Evolutionary conservation across 2,113 vertebrate species (phyloP).

Genomic region (Clinocottus analis): DNA sequence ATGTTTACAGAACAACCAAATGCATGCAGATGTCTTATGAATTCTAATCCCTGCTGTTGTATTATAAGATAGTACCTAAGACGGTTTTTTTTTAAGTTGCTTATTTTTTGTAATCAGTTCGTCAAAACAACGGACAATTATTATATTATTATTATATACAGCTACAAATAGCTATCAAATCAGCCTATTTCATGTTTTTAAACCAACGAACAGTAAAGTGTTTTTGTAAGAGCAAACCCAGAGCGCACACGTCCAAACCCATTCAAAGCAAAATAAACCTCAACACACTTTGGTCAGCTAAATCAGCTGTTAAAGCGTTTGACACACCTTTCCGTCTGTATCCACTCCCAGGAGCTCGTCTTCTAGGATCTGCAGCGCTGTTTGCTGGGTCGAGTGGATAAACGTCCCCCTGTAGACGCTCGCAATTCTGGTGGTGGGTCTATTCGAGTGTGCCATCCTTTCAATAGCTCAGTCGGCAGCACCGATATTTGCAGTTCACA

Average conservation of each 20-base stretch:
- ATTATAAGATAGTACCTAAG: neutral
- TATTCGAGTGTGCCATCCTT: constrained; percentile 66
- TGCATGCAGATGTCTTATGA: too few species aligned
- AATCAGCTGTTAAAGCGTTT: too few species aligned
- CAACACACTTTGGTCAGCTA: too few species aligned
- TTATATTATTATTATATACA: too few species aligned
- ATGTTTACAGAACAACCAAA: too few species aligned
- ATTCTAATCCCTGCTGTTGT: neutral
- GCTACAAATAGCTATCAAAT: too few species aligned
- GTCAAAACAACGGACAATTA: neutral
- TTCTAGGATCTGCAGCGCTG: constrained; percentile 83
- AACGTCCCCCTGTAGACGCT: constrained; percentile 89
- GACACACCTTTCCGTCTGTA: constrained; percentile 85
- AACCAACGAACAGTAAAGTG: neutral
- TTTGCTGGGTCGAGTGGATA: constrained; percentile 85
- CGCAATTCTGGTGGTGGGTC: constrained; percentile 44
- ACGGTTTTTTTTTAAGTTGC: too few species aligned
- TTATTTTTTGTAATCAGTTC: neutral
- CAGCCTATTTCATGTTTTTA: neutral
- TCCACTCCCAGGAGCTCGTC: constrained; percentile 88
- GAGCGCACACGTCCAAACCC: too few species aligned
- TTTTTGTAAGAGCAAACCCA: too few species aligned
- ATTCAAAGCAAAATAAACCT: too few species aligned
- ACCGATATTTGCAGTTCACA: neutral
- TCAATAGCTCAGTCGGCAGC: neutral